A percentile compares a stretch with the other conserved stretches of the same genome.
Conservation (phyloP, 2,888 invertebrate genomes). For the Rapana venosa region DNA sequence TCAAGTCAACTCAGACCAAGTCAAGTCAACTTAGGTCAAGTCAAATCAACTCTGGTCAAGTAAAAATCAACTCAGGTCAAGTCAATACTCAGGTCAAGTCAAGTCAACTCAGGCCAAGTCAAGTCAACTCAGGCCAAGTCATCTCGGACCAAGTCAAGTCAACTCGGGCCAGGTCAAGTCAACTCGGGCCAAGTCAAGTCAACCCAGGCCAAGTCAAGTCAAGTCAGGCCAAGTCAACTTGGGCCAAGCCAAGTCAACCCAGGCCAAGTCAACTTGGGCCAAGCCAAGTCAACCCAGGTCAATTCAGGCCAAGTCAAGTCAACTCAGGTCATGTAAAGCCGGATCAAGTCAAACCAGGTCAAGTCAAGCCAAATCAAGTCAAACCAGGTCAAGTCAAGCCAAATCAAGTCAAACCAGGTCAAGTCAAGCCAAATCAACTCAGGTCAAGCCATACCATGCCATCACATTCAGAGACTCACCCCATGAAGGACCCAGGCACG, state of each 20-base stretch:
- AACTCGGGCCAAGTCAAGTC: not conserved
- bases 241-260: not conserved
- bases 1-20: not conserved
- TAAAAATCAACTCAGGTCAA: not conserved
- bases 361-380: not conserved
- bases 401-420: not conserved
- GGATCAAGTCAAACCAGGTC: not conserved
- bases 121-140: not conserved
- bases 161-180: not conserved
- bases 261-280: not conserved
- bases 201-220: not conserved
- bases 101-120: no score
- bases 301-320: not conserved
- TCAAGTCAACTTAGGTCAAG: not conserved
- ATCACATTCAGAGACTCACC: constrained; percentile 82
- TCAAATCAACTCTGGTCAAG: not conserved
- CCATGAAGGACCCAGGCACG: constrained; percentile 93
- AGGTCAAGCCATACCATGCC: no score
- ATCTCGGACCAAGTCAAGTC: not conserved
- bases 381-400: not conserved
- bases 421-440: not conserved
- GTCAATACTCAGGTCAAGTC: not conserved
- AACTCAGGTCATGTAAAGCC: not conserved
- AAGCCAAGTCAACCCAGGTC: not conserved
- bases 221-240: not conserved